These are phyloP conservation scores for Drosophila conformis DNA, from an alignment of 2,888 invertebrate genomes.

Conservation along the genomic window DNA sequence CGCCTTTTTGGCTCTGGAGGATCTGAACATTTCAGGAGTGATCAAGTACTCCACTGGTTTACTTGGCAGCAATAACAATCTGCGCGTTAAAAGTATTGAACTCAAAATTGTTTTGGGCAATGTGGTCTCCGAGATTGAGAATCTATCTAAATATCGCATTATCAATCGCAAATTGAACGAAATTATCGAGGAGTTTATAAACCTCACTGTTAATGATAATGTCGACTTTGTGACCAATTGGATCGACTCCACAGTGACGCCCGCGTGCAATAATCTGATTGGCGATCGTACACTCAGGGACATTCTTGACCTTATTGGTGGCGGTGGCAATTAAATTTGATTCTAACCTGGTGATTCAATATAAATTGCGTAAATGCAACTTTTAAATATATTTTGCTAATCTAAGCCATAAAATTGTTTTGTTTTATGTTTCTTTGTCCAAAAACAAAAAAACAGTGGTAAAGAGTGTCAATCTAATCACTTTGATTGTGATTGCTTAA, in stretches of 20 bases:
- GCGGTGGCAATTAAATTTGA: conserved; percentile 37
- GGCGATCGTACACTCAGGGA: conserved; percentile 72
- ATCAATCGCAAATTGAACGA: conserved; percentile 79
- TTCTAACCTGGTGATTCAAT: background rate
- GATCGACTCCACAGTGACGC: conserved; percentile 60
- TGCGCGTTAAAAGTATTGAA: conserved; percentile 69
- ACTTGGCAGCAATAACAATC: conserved; percentile 28
- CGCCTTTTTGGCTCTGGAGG: conserved; percentile 70
- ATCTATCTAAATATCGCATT: conserved; percentile 68
- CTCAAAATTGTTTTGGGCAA: conserved; percentile 65
- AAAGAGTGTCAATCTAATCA: conserved; percentile 59
- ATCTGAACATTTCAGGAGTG: conserved; percentile 63
- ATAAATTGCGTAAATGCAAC: conserved; percentile 11
- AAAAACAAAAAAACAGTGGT: conserved; percentile 26
- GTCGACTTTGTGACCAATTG: conserved; percentile 64
- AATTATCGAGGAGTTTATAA: conserved; percentile 78
- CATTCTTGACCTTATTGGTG: conserved; percentile 67
- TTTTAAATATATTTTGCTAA: conserved; percentile 15
- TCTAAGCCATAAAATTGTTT: conserved; percentile 32
- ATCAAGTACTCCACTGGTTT: conserved; percentile 70
- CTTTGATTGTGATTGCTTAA: conserved; percentile 36
- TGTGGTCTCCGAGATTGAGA: conserved; percentile 76
- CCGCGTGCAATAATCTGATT: conserved; percentile 69
- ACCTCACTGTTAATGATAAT: conserved; percentile 78
- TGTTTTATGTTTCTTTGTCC: conserved; percentile 17